Evolutionary conservation across 2,113 vertebrate species (phyloP).

Genomic region (Atlantisia rogersi): DNA sequence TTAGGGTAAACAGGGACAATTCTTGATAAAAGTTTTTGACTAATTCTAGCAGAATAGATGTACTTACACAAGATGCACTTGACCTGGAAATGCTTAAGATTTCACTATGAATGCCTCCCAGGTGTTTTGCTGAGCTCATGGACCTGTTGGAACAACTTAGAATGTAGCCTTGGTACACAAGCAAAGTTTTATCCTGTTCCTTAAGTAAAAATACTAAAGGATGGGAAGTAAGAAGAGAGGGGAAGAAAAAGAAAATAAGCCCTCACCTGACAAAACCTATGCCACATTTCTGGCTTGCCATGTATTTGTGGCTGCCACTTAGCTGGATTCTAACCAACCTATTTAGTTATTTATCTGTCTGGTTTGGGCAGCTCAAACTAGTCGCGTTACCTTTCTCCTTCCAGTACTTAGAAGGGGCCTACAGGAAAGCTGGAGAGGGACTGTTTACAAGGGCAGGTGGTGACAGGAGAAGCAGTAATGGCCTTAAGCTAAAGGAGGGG

Average conservation of each 20-base stretch:
- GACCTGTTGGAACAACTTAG: background rate
- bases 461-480: too few relatives aligned
- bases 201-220: background rate
- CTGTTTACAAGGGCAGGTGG: too few relatives aligned
- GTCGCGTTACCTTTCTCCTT: too few relatives aligned
- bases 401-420: too few relatives aligned
- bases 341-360: background rate
- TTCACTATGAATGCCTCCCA: fast-evolving
- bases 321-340: background rate
- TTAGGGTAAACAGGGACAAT: background rate
- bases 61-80: background rate
- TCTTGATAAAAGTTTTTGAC: background rate
- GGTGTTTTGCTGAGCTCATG: background rate
- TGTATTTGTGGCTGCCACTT: background rate
- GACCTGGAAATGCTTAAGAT: background rate
- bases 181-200: background rate
- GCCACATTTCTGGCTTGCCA: background rate
- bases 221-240: background rate
- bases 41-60: background rate
- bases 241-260: background rate
- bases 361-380: background rate
- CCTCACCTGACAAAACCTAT: background rate
- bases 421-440: too few relatives aligned
- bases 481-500: too few relatives aligned
- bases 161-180: background rate